Base-by-base conservation (phyloP, 2,113 vertebrate species). In the Psilopsiagon aurifrons region DNA sequence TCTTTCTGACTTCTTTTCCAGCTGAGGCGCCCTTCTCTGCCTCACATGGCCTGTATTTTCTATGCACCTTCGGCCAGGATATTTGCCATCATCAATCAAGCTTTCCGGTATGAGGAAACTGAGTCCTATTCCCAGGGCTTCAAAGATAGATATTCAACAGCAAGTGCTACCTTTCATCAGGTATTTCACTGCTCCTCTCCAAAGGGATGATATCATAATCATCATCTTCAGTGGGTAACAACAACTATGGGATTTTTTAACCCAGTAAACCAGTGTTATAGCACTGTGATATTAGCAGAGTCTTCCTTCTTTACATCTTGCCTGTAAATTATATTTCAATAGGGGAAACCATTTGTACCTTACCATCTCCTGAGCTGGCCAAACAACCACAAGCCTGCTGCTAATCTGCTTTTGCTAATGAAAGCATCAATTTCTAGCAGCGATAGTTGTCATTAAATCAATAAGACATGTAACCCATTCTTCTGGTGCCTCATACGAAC, bases 341-440 rank as follows among this genome's bases (percentile, higher is more conserved):
- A 85, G 60, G 44, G 64, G 41, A 88, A 93, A 51, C 77, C 41
- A n/a, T 88, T 87, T 9, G 6, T 66, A 78, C 35, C 60, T 59
- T 35, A 37, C 63, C 23, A 28, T 77, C 79, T 91, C 67, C 54
- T 33, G 76, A 52, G 8, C 0, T 35, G 76, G 74, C 87, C 63
- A 75, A 81, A 88, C 64, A 37, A 83, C 89, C 37, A 81, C 17
- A 46, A 86, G 35, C 64, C 80, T 91, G 51, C 27, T 75, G 80
- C 81, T 94, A 74, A 88, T 71, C 86, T 86, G 75, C 71, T 96
- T 94, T 93, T 76, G 75, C 86, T 96, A 92, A 96, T 70, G 75
- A 95, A 91, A 94, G 79, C 89, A 86, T 97, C 88, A 91, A 57
- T 97, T 96, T 60, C 86, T 69, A 74, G 67, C 49, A 9, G 18